Conservation (phyloP, 2,113 vertebrate genomes). For the Poeciliopsis prolifica region DNA sequence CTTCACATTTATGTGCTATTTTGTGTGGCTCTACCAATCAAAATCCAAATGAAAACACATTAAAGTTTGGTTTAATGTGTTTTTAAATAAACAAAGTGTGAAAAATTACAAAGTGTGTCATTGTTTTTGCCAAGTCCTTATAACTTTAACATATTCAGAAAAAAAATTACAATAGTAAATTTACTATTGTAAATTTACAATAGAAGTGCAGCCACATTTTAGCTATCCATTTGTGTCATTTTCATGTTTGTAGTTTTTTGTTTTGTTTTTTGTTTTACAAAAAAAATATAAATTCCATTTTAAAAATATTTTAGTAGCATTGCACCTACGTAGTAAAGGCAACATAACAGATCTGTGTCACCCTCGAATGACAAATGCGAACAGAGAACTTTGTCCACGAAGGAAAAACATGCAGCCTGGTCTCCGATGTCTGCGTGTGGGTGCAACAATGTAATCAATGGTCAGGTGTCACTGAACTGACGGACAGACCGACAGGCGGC, state of each 20-base stretch:
- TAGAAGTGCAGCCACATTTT: too few relatives aligned
- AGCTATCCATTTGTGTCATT: not conserved
- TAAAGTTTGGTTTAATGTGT: too few relatives aligned
- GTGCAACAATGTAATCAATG: constrained; percentile 46
- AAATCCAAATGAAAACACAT: not conserved
- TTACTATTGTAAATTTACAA: too few relatives aligned
- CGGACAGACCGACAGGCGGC: constrained; percentile 68
- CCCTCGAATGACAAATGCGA: not conserved
- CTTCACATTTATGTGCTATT: not conserved
- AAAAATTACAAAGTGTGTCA: not conserved
- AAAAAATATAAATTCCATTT: too few relatives aligned
- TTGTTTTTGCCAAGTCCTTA: not conserved
- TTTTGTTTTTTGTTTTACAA: not conserved
- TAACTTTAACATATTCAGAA: too few relatives aligned
- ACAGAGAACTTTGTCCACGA: not conserved
- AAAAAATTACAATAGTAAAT: too few relatives aligned
- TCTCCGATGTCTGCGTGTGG: not conserved
- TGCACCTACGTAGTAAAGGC: not conserved
- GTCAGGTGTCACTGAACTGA: constrained; percentile 78
- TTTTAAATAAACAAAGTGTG: not conserved
- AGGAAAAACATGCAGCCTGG: not conserved
- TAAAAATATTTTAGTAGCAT: not conserved
- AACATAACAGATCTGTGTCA: not conserved
- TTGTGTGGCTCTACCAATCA: not conserved
- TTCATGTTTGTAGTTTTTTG: not conserved